Percentiles rank a stretch among this genome's conserved stretches.
Evolutionary conservation across 2,888 invertebrate species (phyloP).

Genomic region (Ormyrus pomaceus): DNA sequence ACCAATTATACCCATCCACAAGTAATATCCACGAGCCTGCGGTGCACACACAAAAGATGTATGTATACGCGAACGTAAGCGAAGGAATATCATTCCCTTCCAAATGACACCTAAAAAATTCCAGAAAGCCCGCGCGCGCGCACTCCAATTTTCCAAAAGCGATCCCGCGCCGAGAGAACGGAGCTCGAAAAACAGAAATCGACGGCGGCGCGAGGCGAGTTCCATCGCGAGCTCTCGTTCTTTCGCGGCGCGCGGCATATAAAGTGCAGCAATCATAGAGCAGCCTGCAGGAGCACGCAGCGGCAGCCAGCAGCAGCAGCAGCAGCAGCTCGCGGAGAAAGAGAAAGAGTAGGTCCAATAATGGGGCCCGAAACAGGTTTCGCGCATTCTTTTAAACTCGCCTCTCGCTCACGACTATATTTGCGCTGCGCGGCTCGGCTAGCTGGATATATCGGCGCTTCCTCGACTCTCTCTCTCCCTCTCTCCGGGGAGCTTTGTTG

Average conservation of each 20-base stretch:
- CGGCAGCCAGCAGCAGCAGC: neutral
- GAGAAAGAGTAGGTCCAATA: slow-evolving; percentile 3
- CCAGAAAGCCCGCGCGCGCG: neutral
- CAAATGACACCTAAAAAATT: too few relatives aligned
- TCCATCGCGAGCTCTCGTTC: neutral
- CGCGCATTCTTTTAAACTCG: slow-evolving; percentile 51
- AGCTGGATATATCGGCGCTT: slow-evolving; percentile 31
- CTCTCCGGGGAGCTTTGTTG: slow-evolving; percentile 13
- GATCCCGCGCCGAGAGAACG: too few relatives aligned
- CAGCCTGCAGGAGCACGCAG: neutral
- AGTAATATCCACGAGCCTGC: too few relatives aligned
- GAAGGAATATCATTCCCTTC: too few relatives aligned
- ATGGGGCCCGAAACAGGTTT: slow-evolving; percentile 51
- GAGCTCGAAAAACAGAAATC: too few relatives aligned
- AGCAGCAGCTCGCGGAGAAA: slow-evolving; percentile 7
- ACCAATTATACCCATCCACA: neutral
- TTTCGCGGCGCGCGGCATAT: slow-evolving; percentile 1
- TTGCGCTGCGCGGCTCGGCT: slow-evolving; percentile 30
- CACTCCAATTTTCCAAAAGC: neutral
- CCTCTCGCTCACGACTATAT: slow-evolving; percentile 43
- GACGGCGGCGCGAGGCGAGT: neutral
- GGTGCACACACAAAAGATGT: too few relatives aligned
- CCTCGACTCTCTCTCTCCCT: slow-evolving; percentile 39
- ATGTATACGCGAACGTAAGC: too few relatives aligned
- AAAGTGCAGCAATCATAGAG: slow-evolving; percentile 49